These are phyloP conservation scores for Agriopis marginaria DNA, from an alignment of 2,888 invertebrate genomes.

Conservation along the genomic window DNA sequence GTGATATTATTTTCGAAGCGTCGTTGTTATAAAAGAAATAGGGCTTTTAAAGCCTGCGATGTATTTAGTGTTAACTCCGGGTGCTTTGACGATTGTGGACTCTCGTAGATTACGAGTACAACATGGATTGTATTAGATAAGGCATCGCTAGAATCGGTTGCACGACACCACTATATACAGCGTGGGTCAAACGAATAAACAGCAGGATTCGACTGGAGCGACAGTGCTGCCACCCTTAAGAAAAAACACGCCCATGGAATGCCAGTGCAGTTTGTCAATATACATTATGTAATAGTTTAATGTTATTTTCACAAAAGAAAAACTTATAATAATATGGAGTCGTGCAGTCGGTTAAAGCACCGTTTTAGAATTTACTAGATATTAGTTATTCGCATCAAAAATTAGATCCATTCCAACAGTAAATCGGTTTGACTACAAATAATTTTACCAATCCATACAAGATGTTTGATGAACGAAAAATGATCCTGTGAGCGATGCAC, in stretches of 20 bases:
- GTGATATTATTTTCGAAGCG: slow-evolving; percentile 83
- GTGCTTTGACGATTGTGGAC: slow-evolving; percentile 86
- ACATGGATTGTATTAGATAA: slow-evolving; percentile 80
- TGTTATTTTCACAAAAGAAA: slow-evolving; percentile 13
- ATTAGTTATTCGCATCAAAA: slow-evolving; percentile 77
- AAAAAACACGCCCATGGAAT: neutral
- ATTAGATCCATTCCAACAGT: slow-evolving; percentile 67
- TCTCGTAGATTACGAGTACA: slow-evolving; percentile 82
- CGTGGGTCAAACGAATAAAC: neutral
- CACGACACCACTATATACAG: slow-evolving; percentile 40
- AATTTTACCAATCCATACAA: slow-evolving; percentile 64
- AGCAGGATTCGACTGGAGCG: neutral
- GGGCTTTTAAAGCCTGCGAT: slow-evolving; percentile 83
- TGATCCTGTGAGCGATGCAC: slow-evolving; percentile 52
- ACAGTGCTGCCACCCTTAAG: slow-evolving; percentile 4
- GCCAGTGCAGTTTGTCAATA: neutral
- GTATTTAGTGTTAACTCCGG: slow-evolving; percentile 84
- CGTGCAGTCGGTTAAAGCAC: slow-evolving; percentile 68
- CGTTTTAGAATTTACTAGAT: slow-evolving; percentile 81
- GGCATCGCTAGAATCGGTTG: slow-evolving; percentile 62
- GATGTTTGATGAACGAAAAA: slow-evolving; percentile 73
- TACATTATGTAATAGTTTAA: neutral
- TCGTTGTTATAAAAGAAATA: slow-evolving; percentile 68
- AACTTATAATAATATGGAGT: slow-evolving; percentile 31
- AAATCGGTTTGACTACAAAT: slow-evolving; percentile 61